These are phyloP conservation scores for Capromys pilorides DNA, from an alignment of 2,797 vertebrate species.

Conservation along the genomic window DNA sequence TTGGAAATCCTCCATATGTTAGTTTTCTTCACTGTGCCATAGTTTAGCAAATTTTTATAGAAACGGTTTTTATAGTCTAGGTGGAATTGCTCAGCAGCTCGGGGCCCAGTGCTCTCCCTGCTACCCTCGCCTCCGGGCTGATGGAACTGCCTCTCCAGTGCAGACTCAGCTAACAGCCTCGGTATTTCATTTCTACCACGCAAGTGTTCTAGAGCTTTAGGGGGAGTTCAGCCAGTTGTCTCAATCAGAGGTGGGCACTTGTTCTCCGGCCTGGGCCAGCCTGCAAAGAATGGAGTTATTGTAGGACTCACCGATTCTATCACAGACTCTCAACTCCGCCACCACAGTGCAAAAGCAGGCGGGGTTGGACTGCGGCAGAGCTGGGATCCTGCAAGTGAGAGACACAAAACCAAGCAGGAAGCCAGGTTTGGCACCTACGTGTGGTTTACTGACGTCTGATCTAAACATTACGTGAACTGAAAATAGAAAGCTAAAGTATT, in stretches of 20 bases:
- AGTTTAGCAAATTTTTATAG: neutral
- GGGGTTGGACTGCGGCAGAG: neutral
- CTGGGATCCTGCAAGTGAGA: neutral
- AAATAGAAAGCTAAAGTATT: neutral
- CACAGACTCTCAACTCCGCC: neutral
- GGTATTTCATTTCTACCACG: neutral
- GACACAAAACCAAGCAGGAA: neutral
- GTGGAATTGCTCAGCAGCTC: neutral
- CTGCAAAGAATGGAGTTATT: neutral
- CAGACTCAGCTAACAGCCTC: neutral
- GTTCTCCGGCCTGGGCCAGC: neutral
- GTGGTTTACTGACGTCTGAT: neutral
- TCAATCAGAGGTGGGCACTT: neutral
- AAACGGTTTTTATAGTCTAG: neutral
- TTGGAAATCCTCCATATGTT: neutral
- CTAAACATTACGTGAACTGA: neutral
- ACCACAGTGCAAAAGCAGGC: neutral
- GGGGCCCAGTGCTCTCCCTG: neutral
- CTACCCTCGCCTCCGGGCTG: neutral
- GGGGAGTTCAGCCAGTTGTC: neutral
- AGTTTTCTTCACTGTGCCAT: neutral
- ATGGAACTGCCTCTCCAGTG: neutral
- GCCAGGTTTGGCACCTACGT: neutral
- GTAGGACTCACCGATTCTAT: rapidly evolving
- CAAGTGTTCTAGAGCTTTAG: neutral